Base-by-base conservation (phyloP, 2,797 vertebrate species). In the Coreius guichenoti region DNA sequence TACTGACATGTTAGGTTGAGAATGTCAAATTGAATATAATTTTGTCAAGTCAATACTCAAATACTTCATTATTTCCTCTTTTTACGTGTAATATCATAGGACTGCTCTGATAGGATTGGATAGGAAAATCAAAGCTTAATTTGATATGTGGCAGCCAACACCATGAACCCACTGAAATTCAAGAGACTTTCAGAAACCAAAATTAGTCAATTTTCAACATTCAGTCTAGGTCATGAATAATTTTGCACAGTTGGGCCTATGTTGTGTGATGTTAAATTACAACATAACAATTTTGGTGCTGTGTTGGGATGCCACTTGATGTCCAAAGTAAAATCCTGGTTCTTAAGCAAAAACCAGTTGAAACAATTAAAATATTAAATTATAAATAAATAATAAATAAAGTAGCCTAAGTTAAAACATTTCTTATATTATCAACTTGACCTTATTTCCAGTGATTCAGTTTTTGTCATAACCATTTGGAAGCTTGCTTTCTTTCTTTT, bases 111-210 rank as follows among this genome's bases (percentile, higher is more conserved):
- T n/a, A 43, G 75, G 70, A 26, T 47, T 43, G 54, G 54, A 58
- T 12, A 1, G n/a, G 39, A 4, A 45, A 45, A 13, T 65, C 9
- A 47, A 19, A 65, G 36, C 12, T 63, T 36, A 45, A 65, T 33
- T 67, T 49, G 61, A 80, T 8, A 80, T 80, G 61, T 67, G 43
- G 78, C 43, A 49, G 43, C 61, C 61, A 31, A 80, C 17, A 80
- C 43, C 17, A 14, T 47, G 43, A 80, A 26, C 23, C 43, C 77
- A 67, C 9, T 67, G 43, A 80, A 23, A 67, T 65, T 67, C 19
- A 29, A 80, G 26, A 67, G 19, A 65, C 61, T 14, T 67, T 67
- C 29, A 80, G 26, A 80, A 49, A 80, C 9, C 43, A 45, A 63
- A 65, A 58, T 36, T 76, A 4, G 31, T 23, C 9, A 0, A 31